phyloP scores from a whole-genome alignment of 2,888 invertebrate genomes.

The Erebia palarica region DNA sequence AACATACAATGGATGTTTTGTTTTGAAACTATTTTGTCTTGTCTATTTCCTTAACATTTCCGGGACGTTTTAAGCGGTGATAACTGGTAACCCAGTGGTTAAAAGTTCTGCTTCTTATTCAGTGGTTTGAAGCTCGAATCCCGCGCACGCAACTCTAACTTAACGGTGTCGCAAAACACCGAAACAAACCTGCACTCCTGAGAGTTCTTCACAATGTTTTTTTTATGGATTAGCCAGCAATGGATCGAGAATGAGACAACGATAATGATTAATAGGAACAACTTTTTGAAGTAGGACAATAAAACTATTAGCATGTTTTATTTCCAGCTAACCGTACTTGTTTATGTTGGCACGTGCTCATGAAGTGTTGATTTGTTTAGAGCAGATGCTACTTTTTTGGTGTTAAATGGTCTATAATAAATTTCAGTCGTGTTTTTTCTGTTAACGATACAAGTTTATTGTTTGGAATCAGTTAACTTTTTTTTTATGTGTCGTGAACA shows the following conservation, averaged over 20 bases:
- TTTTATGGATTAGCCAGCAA: too few species aligned
- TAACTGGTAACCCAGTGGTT: neutral
- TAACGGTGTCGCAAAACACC: too few species aligned
- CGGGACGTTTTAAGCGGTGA: neutral
- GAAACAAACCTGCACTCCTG: too few species aligned
- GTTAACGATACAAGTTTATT: constrained; percentile 35
- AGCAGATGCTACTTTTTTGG: constrained; percentile 59
- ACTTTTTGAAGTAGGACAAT: neutral
- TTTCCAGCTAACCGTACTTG: neutral
- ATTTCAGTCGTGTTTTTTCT: constrained; percentile 36
- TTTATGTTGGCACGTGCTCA: constrained; percentile 67
- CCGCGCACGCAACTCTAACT: too few species aligned
- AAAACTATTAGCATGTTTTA: neutral
- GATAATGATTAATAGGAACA: too few species aligned
- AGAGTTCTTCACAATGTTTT: too few species aligned
- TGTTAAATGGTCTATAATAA: constrained; percentile 33
- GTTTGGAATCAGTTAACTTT: constrained; percentile 6
- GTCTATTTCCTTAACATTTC: neutral
- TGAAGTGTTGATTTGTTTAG: constrained; percentile 58
- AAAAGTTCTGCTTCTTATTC: too few species aligned
- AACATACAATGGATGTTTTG: neutral
- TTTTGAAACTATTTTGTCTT: constrained; percentile 3
- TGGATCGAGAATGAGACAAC: too few species aligned
- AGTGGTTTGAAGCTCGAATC: too few species aligned
- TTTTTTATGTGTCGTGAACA: too few species aligned